Percentiles rank a stretch among this genome's conserved stretches.
Conservation (phyloP, 2,888 invertebrate species). For the Chalcosyrphus nemorum region DNA sequence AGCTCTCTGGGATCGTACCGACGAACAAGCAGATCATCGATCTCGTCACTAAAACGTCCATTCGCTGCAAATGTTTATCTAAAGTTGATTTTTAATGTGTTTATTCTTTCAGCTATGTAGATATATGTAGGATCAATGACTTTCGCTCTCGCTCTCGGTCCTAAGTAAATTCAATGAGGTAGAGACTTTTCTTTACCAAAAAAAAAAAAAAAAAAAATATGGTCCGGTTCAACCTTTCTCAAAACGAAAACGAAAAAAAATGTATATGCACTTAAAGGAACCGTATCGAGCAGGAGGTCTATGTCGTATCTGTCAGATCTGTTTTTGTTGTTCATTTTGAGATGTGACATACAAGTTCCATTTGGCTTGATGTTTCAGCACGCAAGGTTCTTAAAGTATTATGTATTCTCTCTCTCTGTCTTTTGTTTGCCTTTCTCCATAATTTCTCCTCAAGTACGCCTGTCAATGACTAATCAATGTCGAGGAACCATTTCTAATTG, state of each 20-base stretch:
- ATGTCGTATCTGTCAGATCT: slow-evolving; percentile 30
- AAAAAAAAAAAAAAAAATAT: slow-evolving; percentile 16
- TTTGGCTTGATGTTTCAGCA: slow-evolving; percentile 36
- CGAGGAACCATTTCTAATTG: slow-evolving; percentile 47
- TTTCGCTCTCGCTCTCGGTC: background rate
- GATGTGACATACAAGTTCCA: slow-evolving; percentile 46
- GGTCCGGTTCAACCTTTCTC: slow-evolving; percentile 4
- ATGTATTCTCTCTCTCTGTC: background rate
- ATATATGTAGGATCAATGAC: slow-evolving; percentile 45
- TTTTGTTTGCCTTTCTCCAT: background rate
- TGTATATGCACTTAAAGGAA: slow-evolving; percentile 29
- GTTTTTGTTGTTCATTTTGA: slow-evolving; percentile 13
- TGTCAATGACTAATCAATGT: slow-evolving; percentile 61
- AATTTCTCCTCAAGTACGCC: slow-evolving; percentile 9
- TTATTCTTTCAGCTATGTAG: slow-evolving; percentile 38
- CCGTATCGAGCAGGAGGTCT: slow-evolving; percentile 44
- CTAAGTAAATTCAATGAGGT: slow-evolving; percentile 23
- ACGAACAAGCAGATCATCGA: slow-evolving; percentile 18
- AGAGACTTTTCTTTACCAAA: background rate
- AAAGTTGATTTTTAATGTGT: slow-evolving; percentile 36
- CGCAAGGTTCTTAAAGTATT: slow-evolving; percentile 43
- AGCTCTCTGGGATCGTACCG: slow-evolving; percentile 8
- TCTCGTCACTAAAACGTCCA: slow-evolving; percentile 43
- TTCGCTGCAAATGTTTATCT: slow-evolving; percentile 41
- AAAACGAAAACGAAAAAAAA: background rate